Evolutionary conservation across 1,140 invertebrate species (phyloP).

Genomic region (Nasonia longicornis): DNA sequence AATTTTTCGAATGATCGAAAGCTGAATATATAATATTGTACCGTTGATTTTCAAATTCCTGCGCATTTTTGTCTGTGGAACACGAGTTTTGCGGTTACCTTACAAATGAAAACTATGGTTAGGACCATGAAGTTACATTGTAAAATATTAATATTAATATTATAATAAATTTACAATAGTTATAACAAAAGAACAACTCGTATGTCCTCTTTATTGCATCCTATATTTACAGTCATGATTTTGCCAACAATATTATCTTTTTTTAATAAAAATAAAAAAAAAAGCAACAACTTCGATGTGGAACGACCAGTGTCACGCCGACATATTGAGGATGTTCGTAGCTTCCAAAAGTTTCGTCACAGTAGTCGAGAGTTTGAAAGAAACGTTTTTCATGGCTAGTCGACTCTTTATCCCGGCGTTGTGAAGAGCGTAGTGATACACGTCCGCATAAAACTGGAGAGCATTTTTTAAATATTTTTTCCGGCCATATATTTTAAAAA

Average conservation of each 20-base stretch:
- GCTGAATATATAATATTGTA: conserved; percentile 9
- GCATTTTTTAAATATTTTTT: neutral
- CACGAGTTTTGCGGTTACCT: conserved; percentile 44
- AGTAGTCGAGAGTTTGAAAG: conserved; percentile 61
- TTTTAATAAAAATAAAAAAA: neutral
- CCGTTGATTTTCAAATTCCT: conserved; percentile 25
- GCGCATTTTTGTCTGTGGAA: conserved; percentile 45
- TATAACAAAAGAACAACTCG: conserved; percentile 44
- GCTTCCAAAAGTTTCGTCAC: conserved; percentile 60
- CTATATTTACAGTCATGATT: neutral
- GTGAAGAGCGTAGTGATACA: conserved; percentile 72
- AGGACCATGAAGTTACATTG: conserved; percentile 46
- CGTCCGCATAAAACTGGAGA: conserved; percentile 77
- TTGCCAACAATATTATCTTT: neutral
- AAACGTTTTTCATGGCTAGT: conserved; percentile 58
- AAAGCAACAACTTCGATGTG: neutral
- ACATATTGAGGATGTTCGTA: conserved; percentile 67
- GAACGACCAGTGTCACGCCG: conserved; percentile 54
- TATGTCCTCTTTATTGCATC: conserved; percentile 1
- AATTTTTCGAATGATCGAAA: conserved; percentile 35
- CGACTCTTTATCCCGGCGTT: conserved; percentile 64
- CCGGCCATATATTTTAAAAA: conserved; percentile 17
- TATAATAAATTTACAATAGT: conserved; percentile 51
- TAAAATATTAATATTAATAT: conserved; percentile 48
- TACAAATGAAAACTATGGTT: conserved; percentile 46